Evolutionary conservation across 2,797 vertebrate species (phyloP), one percentile per base, ranked within the genome.

Genomic region (Pseudomugil gertrudae): DNA sequence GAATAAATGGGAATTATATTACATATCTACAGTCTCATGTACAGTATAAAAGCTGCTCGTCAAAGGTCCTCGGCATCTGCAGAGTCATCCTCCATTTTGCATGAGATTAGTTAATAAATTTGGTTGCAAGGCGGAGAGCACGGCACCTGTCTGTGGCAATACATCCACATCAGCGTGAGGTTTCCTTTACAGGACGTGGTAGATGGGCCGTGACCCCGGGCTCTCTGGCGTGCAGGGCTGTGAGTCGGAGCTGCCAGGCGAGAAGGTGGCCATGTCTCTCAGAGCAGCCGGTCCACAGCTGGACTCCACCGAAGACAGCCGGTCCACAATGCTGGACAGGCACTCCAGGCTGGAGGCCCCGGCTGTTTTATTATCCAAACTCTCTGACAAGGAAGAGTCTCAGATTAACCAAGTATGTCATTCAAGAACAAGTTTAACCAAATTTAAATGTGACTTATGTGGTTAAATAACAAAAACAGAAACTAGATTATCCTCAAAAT

Each of bases 241-340:
- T 2, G 96, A 97, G 72, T 96, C 94, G 3, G 92, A 88, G 90
- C 93, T 95, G 87, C 80, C 65, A n/a, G 89, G 87, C 5, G 95
- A 95, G 55, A 94, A 95, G 65, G 92, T 89, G 56, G 92, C 87
- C 62, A 68, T 75, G 52, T 92, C 77, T 33, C 93, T 93, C 74
- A 90, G 90, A 19, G 92, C 80, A 14, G 82, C 57, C n/a, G 94
- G 58, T 3, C 78, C 92, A 1, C 85, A 84, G 76, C 91, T 70
- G n/a, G 94, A 87, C 63, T 95, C 93, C 9, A 92, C 91, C 0
- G 94, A 94, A 63, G 95, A 94, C 80, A 99, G 95, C 0, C 97
- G 94, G 82, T 99, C 97, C 91, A 99, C 98, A 72, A 99, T 99
- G 88, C 95, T 99, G 91, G 97, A 97, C 71, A 99, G 93, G 84